Percentiles rank a stretch among this genome's conserved stretches.
Evolutionary conservation across 1,140 invertebrate species (phyloP).

Genomic region (Drosophila kurseongensis): DNA sequence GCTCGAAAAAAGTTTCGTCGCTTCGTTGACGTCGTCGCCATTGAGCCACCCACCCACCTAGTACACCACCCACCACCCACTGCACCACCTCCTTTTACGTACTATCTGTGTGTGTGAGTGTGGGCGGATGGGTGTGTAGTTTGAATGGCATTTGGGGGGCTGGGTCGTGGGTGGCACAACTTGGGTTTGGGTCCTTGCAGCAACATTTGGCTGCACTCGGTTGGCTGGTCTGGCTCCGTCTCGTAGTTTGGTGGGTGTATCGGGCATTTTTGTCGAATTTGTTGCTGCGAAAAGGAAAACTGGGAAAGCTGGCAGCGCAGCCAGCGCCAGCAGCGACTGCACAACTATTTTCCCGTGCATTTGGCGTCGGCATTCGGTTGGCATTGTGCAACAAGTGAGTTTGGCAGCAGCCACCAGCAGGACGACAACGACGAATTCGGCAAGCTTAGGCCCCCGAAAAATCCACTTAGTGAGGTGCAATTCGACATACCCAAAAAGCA

Average conservation of each 20-base stretch:
- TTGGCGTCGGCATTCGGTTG: slow-evolving; percentile 66
- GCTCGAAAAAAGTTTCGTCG: slow-evolving; percentile 84
- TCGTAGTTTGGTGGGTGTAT: slow-evolving; percentile 80
- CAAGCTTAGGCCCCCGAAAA: slow-evolving; percentile 37
- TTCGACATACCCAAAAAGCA: background rate
- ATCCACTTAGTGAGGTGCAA: slow-evolving; percentile 3
- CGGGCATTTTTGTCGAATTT: slow-evolving; percentile 82
- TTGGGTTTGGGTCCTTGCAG: slow-evolving; percentile 67
- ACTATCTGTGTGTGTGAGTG: slow-evolving; percentile 21
- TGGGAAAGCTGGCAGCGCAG: slow-evolving; percentile 19
- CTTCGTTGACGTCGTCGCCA: slow-evolving; percentile 78
- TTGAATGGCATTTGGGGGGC: slow-evolving; percentile 62
- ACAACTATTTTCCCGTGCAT: slow-evolving; percentile 70
- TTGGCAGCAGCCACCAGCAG: slow-evolving; percentile 84
- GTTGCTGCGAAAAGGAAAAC: slow-evolving; percentile 41
- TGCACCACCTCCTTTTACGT: slow-evolving; percentile 1
- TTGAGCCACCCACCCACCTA: slow-evolving; percentile 29
- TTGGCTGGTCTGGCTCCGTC: slow-evolving; percentile 63
- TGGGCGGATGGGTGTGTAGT: slow-evolving; percentile 25
- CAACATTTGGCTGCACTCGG: slow-evolving; percentile 81
- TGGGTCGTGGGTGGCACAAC: slow-evolving; percentile 1
- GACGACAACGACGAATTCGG: slow-evolving; percentile 82
- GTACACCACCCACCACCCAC: background rate
- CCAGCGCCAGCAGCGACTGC: slow-evolving; percentile 47
- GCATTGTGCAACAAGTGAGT: slow-evolving; percentile 84